These are phyloP conservation scores for Python bivittatus DNA, from an alignment of 2,113 vertebrate genomes.

Conservation along the genomic window DNA sequence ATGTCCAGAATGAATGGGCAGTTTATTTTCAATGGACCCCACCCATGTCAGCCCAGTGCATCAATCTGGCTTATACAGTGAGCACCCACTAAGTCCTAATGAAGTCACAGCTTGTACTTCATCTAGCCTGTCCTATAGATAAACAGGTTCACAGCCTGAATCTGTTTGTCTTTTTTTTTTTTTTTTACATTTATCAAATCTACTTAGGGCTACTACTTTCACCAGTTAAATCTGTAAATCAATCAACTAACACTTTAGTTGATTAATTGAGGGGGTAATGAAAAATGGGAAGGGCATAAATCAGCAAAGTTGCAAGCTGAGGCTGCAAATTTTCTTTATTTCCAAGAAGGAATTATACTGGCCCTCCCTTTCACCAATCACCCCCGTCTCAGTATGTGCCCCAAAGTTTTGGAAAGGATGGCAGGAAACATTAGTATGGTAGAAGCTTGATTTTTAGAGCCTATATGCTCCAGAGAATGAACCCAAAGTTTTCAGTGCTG, in stretches of 20 bases:
- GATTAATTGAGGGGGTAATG: not conserved
- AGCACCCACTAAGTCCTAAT: conserved; percentile 28
- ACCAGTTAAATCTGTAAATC: not conserved
- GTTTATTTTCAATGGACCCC: conserved; percentile 57
- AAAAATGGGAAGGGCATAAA: not conserved
- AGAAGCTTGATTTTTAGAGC: not conserved
- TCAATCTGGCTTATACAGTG: conserved; percentile 38
- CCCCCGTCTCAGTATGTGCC: not conserved
- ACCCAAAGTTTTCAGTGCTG: not conserved
- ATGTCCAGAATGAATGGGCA: conserved; percentile 49
- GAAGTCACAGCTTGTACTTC: conserved; percentile 50
- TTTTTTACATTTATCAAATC: conserved; percentile 8
- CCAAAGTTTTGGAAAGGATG: not conserved
- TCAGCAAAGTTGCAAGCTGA: not conserved
- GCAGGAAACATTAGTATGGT: not conserved
- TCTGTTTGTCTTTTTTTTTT: not conserved
- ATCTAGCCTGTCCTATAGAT: not conserved
- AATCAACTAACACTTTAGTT: not conserved
- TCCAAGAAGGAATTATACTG: not conserved
- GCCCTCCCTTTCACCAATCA: not conserved
- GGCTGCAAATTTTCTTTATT: not conserved
- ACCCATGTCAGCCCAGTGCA: conserved; percentile 23
- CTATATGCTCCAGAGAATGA: not conserved
- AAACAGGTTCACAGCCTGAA: not conserved
- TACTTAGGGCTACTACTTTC: not conserved